These are phyloP conservation scores for Sinohyriopsis cumingii DNA, from an alignment of 2,888 invertebrate species.

Conservation along the genomic window DNA sequence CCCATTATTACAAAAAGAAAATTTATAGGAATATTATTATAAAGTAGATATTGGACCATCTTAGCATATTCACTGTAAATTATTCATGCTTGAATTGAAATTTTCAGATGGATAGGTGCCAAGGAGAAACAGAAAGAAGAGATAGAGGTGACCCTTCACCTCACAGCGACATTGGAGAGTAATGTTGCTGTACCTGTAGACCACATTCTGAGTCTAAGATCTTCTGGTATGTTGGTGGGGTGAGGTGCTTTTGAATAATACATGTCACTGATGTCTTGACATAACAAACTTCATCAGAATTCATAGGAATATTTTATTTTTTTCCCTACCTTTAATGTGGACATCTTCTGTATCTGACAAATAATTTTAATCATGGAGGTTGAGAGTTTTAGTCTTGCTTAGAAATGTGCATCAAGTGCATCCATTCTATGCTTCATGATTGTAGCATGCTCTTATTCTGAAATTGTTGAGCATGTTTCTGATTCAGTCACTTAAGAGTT, in stretches of 20 bases:
- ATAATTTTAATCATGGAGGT: too few species aligned
- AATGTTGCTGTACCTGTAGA: conserved; percentile 47
- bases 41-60: conserved; percentile 8
- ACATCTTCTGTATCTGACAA: too few species aligned
- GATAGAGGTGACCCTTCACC: conserved; percentile 47
- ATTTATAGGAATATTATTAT: too few species aligned
- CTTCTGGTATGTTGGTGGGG: conserved; percentile 39
- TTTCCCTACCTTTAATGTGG: too few species aligned
- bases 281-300: too few species aligned
- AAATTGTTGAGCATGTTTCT: background rate
- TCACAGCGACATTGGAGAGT: conserved; percentile 44
- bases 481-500: background rate
- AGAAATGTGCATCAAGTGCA: too few species aligned
- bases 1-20: too few species aligned
- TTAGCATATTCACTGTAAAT: background rate
- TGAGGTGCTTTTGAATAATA: too few species aligned
- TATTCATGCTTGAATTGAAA: background rate
- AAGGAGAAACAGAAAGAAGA: conserved; percentile 38
- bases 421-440: too few species aligned
- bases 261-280: background rate
- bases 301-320: too few species aligned
- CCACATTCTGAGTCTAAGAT: conserved; percentile 40
- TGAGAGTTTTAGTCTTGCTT: too few species aligned
- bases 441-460: too few species aligned
- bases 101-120: conserved; percentile 54